Evolutionary conservation across 2,113 vertebrate genomes (phyloP), one percentile per base, ranked within the genome.

Genomic region (Stictonetta naevosa): DNA sequence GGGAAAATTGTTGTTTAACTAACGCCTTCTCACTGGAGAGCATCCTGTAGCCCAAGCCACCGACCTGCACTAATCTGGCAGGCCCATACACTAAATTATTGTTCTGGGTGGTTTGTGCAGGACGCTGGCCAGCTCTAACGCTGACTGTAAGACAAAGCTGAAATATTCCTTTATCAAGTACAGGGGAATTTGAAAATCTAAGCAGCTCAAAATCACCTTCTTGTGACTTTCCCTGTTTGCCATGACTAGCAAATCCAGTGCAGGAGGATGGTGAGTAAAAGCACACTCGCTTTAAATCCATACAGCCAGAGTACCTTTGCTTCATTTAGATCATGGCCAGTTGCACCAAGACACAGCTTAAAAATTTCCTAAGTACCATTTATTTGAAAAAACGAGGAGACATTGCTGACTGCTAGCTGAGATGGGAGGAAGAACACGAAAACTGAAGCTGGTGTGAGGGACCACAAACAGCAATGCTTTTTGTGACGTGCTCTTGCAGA

Each of bases 381-480:
- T 38, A 19, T 4, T n/a, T 58, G 46, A 31, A 3, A 23, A 28
- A 31, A 64, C 1, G 10, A 28, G 13, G 50, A 31, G 56, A 29
- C 15, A 9, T 31, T 52, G 38, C 16, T 58, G 0, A 17, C 21
- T 52, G 46, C 16, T 58, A 0, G 5, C 50, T 34, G 18, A 40
- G 34, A 2, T 10, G 34, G 48, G 76, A 64, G 18, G 34, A 58
- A 31, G 50, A 52, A 10, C 42, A 10, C 4, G 29, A 40, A 59
- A 29, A 40, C 11, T 3, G 11, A 20, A 78, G 73, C 42, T 26
- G 59, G 31, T 11, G 17, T 8, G 36, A n/a, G 11, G 42, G 31
- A 18, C 9, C 2, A 0, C 0, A 3, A 3, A 11, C 4, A 2
- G 13, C 5, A 6, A 29, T 6, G 18, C 34, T 44, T 52, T 28